Evolutionary conservation across 2,113 vertebrate species (phyloP).

Genomic region (Cyphomyrus plagiostoma): DNA sequence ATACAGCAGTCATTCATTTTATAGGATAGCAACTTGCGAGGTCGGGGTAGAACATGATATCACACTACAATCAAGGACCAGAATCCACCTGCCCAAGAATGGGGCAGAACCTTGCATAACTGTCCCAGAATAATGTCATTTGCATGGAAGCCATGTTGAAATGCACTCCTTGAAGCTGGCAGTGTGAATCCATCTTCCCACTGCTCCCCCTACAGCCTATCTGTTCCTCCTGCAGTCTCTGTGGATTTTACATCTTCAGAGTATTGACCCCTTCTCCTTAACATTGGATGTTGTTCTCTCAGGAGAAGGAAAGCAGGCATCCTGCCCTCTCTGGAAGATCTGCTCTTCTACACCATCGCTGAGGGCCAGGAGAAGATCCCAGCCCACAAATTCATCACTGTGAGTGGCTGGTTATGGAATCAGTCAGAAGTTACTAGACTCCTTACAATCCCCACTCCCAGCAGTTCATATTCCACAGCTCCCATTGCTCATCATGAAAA

Average conservation of each 20-base stretch:
- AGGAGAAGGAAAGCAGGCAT: slow-evolving; percentile 78
- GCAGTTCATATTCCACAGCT: not conserved
- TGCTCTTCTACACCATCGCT: slow-evolving; percentile 83
- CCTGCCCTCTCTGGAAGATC: slow-evolving; percentile 78
- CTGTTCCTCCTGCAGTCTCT: not conserved
- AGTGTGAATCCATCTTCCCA: not conserved
- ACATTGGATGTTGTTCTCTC: slow-evolving; percentile 9
- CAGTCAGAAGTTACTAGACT: not conserved
- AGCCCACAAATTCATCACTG: slow-evolving; percentile 62
- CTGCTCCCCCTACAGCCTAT: not conserved
- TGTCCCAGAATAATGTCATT: not conserved
- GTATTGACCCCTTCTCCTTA: not conserved
- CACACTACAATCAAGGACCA: not conserved
- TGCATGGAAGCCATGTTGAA: not conserved
- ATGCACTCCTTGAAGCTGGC: not conserved
- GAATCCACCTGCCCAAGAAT: not conserved
- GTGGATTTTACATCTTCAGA: not conserved
- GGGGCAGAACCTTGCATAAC: not conserved
- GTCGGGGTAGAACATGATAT: not conserved
- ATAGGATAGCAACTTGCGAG: not conserved
- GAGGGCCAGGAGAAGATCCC: slow-evolving; percentile 61
- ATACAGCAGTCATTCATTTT: not conserved
- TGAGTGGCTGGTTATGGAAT: slow-evolving; percentile 24
- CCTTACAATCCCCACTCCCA: not conserved
- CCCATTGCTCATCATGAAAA: not conserved